These are phyloP conservation scores for Drosophila stalkeri DNA, from an alignment of 2,888 invertebrate species.

Conservation along the genomic window DNA sequence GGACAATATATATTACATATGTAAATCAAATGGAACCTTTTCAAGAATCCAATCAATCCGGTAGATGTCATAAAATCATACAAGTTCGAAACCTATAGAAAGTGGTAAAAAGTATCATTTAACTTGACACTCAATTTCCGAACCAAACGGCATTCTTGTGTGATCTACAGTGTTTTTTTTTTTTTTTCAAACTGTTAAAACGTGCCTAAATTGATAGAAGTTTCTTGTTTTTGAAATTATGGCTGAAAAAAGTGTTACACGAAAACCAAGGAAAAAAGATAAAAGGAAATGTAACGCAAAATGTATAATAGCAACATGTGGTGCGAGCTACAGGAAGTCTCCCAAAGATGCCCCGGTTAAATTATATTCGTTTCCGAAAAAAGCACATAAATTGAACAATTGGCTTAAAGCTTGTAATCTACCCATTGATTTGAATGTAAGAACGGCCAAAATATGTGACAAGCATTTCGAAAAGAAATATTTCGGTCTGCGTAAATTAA, in stretches of 20 bases:
- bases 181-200: no score
- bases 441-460: not conserved
- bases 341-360: not conserved
- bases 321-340: no score
- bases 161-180: not conserved
- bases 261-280: not conserved
- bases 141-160: no score
- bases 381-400: no score
- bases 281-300: not conserved
- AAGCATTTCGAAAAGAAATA: not conserved
- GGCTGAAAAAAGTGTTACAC: not conserved
- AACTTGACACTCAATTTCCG: no score
- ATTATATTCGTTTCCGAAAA: not conserved
- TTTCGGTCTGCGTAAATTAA: not conserved
- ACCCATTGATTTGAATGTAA: not conserved
- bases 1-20: constrained; percentile 8
- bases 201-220: no score
- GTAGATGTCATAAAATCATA: no score
- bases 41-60: no score
- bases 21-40: no score
- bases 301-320: not conserved
- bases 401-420: not conserved
- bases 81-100: no score
- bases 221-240: not conserved
- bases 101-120: no score